Evolutionary conservation across 2,797 vertebrate genomes (phyloP).

Genomic region (Okamejei kenojei): DNA sequence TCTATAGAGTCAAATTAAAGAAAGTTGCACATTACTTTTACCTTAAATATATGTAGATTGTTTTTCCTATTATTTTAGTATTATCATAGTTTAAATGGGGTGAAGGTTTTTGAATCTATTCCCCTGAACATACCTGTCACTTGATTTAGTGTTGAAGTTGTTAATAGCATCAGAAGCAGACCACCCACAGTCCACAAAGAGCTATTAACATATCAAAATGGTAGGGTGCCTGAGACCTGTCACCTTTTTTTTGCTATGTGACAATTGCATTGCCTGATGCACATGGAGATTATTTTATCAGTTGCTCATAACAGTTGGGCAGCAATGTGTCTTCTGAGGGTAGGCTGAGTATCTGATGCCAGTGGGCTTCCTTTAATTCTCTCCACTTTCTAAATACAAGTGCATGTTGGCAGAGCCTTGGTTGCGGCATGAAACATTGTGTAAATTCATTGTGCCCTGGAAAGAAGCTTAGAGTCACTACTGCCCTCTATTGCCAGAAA

Average conservation of each 20-base stretch:
- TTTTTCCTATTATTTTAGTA: background rate
- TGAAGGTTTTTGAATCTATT: slow-evolving; percentile 29
- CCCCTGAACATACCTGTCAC: slow-evolving; percentile 27
- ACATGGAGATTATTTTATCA: slow-evolving; percentile 53
- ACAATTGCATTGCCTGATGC: slow-evolving; percentile 54
- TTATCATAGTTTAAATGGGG: slow-evolving; percentile 36
- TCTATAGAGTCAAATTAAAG: background rate
- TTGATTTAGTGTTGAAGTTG: slow-evolving; percentile 22
- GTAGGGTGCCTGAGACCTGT: slow-evolving; percentile 54
- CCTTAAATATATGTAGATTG: slow-evolving; percentile 24
- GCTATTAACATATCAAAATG: slow-evolving; percentile 51
- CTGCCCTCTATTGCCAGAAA: slow-evolving; percentile 86
- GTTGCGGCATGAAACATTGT: background rate
- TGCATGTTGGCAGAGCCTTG: slow-evolving; percentile 10
- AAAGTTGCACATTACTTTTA: background rate
- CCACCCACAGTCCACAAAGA: slow-evolving; percentile 47
- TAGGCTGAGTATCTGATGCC: background rate
- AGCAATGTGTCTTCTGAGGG: background rate
- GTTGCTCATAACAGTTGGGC: slow-evolving; percentile 42
- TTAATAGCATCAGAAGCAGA: slow-evolving; percentile 38
- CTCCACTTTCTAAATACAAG: background rate
- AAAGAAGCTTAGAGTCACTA: slow-evolving; percentile 75
- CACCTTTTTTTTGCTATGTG: slow-evolving; percentile 53
- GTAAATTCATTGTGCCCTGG: slow-evolving; percentile 28
- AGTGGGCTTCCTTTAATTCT: background rate